These are phyloP conservation scores for Mus pahari DNA, from an alignment of 2,113 vertebrate species.

Conservation along the genomic window DNA sequence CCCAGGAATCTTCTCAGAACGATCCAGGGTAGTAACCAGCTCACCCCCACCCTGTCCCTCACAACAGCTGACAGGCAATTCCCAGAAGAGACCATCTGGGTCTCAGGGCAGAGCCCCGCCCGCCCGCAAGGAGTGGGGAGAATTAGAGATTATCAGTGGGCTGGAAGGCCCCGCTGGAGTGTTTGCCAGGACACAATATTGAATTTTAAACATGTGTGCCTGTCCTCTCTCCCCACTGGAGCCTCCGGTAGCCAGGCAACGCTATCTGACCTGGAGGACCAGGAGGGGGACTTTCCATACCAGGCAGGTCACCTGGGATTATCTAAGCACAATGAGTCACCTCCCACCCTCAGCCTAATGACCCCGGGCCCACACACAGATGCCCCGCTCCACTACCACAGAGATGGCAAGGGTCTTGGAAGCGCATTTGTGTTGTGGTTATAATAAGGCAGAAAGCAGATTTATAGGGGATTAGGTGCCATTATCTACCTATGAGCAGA, in stretches of 20 bases:
- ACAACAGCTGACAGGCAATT: conserved; percentile 50
- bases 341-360: not conserved
- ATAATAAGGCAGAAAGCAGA: not conserved
- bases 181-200: conserved; percentile 66
- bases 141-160: conserved; percentile 50
- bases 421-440: not conserved
- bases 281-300: conserved; percentile 34
- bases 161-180: conserved; percentile 43
- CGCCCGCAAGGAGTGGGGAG: not conserved
- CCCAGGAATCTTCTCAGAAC: not conserved
- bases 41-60: not conserved
- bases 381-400: not conserved
- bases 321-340: conserved; percentile 42
- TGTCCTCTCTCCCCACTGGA: conserved; percentile 71
- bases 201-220: conserved; percentile 73
- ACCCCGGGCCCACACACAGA: not conserved
- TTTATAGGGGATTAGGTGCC: not conserved
- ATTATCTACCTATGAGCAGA: not conserved
- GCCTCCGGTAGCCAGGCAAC: conserved; percentile 77
- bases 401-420: not conserved
- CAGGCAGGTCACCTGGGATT: conserved; percentile 67
- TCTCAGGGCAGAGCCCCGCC: not conserved
- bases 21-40: not conserved
- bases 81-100: conserved; percentile 71
- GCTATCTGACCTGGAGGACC: conserved; percentile 71